phyloP scores from a whole-genome alignment of 2,888 invertebrate genomes.

The Prosapia bicincta region DNA sequence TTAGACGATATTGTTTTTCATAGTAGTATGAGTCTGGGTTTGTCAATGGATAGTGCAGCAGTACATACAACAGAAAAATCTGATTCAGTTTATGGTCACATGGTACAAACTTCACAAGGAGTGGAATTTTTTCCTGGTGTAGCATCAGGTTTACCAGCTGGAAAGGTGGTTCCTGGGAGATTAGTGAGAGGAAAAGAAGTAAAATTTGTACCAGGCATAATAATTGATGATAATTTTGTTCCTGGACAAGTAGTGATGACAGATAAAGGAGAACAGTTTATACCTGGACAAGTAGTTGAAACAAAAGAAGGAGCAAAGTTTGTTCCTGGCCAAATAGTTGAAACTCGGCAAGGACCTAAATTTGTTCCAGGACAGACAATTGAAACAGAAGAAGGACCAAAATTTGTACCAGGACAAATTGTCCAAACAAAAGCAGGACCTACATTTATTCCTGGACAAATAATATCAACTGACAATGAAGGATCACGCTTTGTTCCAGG shows the following conservation, averaged over 20 bases:
- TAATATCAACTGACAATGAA: constrained; percentile 61
- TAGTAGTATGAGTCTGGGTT: constrained; percentile 35
- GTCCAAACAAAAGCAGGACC: constrained; percentile 71
- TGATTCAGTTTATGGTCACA: constrained; percentile 58
- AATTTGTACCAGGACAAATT: constrained; percentile 76
- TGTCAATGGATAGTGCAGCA: constrained; percentile 29
- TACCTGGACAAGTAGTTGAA: constrained; percentile 69
- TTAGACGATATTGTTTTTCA: constrained; percentile 54
- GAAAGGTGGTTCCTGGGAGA: constrained; percentile 60
- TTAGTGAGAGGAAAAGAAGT: constrained; percentile 60
- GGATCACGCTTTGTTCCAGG: constrained; percentile 61
- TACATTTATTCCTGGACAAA: constrained; percentile 74
- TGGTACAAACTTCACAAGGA: constrained; percentile 61
- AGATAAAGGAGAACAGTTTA: constrained; percentile 66
- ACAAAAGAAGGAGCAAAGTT: constrained; percentile 66
- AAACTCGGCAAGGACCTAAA: constrained; percentile 61
- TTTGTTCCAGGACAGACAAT: constrained; percentile 71
- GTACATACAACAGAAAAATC: constrained; percentile 37
- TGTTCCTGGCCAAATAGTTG: constrained; percentile 73
- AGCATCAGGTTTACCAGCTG: constrained; percentile 50
- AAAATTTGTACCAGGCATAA: constrained; percentile 65
- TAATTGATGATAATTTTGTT: constrained; percentile 63
- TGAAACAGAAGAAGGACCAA: constrained; percentile 64
- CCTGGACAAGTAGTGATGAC: constrained; percentile 67
- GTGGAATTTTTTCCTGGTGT: constrained; percentile 64